phyloP scores from a whole-genome alignment of 2,113 vertebrate genomes.

The Leptosomus discolor region DNA sequence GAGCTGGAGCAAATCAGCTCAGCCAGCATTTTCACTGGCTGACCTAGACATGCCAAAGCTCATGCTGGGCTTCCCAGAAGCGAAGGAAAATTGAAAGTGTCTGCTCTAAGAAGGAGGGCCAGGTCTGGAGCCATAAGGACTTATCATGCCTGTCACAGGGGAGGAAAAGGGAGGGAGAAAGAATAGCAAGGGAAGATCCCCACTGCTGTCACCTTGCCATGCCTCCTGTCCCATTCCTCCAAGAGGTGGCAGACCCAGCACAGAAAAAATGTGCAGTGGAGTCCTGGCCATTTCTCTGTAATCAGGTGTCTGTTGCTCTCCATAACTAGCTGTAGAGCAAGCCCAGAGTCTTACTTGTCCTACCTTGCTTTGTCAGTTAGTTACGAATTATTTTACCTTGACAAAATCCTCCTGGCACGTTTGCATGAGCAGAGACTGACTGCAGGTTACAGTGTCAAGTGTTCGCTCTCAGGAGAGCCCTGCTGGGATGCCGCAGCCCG shows the following conservation, averaged over 20 bases:
- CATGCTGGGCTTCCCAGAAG: not conserved
- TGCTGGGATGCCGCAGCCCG: not conserved
- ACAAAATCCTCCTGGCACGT: not conserved
- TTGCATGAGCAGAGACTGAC: not conserved
- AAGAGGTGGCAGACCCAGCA: not conserved
- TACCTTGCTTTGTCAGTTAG: rapidly evolving
- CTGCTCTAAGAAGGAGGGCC: not conserved
- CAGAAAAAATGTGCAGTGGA: not conserved
- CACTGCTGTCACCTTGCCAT: not conserved
- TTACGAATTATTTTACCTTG: not conserved
- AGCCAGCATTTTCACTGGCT: not conserved
- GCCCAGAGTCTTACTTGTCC: not conserved
- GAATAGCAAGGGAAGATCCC: not conserved
- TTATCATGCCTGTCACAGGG: not conserved
- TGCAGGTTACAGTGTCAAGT: not conserved
- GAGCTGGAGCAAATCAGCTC: not conserved
- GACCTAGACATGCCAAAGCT: not conserved
- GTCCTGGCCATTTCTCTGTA: not conserved
- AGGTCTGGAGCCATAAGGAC: not conserved
- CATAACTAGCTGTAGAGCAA: not conserved
- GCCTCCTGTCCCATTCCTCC: not conserved
- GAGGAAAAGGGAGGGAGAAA: not conserved
- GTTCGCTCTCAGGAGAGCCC: not conserved
- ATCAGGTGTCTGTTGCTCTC: not conserved
- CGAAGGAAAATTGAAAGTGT: not conserved